phyloP scores from a whole-genome alignment of 2,888 invertebrate genomes.

The Brachypterus glaber region DNA sequence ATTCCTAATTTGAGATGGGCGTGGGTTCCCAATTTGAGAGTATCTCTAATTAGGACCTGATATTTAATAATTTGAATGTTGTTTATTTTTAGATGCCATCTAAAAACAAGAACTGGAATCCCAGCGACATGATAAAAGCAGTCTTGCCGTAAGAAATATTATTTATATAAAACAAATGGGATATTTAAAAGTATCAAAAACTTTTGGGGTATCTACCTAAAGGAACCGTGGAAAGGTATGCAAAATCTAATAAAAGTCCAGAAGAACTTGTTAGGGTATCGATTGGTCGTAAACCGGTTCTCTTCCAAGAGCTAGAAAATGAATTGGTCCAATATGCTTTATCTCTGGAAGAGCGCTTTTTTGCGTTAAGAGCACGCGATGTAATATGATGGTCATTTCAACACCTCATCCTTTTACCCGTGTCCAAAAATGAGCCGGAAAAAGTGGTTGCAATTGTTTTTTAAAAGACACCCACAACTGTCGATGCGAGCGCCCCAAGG shows the following conservation, averaged over 20 bases:
- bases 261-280: conserved; percentile 3
- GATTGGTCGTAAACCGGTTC: conserved; percentile 4
- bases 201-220: too few species aligned
- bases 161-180: too few species aligned
- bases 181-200: background rate
- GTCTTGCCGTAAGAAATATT: background rate
- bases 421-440: too few species aligned
- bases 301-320: conserved; percentile 2
- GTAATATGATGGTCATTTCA: background rate
- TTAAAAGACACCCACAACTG: conserved; percentile 3
- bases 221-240: background rate
- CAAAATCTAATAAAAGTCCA: conserved; percentile 1
- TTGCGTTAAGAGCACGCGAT: conserved; percentile 1
- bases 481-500: conserved; percentile 4
- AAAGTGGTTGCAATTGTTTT: conserved; percentile 1
- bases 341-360: conserved; percentile 2
- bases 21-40: conserved; percentile 3
- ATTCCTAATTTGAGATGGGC: conserved; percentile 3
- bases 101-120: background rate
- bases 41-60: conserved; percentile 2
- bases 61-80: background rate
- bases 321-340: conserved; percentile 1
- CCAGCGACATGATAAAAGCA: background rate
- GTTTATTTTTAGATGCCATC: background rate
- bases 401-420: too few species aligned